Conservation (phyloP, 2,888 invertebrate species). For the Drosophila subsilvestris region DNA sequence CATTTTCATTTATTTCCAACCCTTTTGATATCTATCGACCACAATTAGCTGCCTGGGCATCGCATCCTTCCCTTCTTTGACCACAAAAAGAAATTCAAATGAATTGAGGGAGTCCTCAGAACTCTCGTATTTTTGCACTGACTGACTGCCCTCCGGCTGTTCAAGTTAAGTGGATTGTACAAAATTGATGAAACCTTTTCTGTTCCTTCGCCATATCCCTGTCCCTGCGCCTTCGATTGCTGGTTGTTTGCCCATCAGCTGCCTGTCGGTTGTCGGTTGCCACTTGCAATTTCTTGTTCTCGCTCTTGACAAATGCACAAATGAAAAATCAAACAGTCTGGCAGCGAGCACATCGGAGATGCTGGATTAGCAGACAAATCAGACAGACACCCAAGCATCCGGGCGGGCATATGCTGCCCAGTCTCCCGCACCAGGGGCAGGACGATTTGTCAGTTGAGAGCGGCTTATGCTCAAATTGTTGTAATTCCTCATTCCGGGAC, state of each 20-base stretch:
- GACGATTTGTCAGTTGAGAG: constrained; percentile 56
- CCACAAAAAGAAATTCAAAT: constrained; percentile 28
- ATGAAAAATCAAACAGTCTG: constrained; percentile 61
- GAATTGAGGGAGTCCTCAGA: constrained; percentile 3
- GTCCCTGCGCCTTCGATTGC: constrained; percentile 11
- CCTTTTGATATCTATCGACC: not conserved
- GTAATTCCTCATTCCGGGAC: constrained; percentile 31
- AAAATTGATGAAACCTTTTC: constrained; percentile 60
- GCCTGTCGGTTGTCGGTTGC: constrained; percentile 40
- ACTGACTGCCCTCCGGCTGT: constrained; percentile 31
- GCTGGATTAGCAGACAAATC: constrained; percentile 36
- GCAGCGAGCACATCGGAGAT: constrained; percentile 24
- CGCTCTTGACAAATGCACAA: constrained; percentile 66
- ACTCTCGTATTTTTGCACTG: not conserved
- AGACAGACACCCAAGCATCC: not conserved
- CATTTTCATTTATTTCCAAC: not conserved
- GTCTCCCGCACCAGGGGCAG: constrained; percentile 50
- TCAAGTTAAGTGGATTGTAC: constrained; percentile 58
- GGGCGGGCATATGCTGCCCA: not conserved
- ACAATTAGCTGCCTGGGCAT: constrained; percentile 13
- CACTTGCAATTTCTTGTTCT: constrained; percentile 50
- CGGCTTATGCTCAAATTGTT: constrained; percentile 29
- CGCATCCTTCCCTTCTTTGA: not conserved
- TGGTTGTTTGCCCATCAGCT: constrained; percentile 21
- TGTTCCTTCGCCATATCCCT: constrained; percentile 15